Evolutionary conservation across 2,113 vertebrate genomes (phyloP), one percentile per base, ranked within the genome.

Genomic region (Tichodroma muraria): DNA sequence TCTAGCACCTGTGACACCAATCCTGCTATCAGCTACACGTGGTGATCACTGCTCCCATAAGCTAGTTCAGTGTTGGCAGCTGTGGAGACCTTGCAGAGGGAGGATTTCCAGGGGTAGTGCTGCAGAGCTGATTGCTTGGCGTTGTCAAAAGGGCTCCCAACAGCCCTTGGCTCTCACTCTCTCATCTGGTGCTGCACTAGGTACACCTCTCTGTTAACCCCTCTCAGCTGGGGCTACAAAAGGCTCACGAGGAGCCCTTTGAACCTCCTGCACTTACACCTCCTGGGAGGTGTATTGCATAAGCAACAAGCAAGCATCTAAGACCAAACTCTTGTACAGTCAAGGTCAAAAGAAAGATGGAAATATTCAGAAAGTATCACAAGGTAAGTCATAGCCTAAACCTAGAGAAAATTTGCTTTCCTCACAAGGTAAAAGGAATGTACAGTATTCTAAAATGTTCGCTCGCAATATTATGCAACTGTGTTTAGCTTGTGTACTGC

Each of bases 1-100:
- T 33, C 1, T 11, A 53, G 21, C 42, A 57, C 30, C 56, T 31
- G 28, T 77, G 78, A 30, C n/a, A 65, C 31, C 28, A 76, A 6
- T 11, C 54, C 37, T 60, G 40, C 50, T 44, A 7, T 40, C 49
- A 68, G 75, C 45, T 54, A 3, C 1, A 2, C 0, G 1, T 40
- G 22, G 15, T 6, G 57, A 56, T 17, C n/a, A 40, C 30, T 75
- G 11, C 45, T 59, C 25, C 35, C 18, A 2, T 28, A 9, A 60
- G 24, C 6, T 25, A 27, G 17, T 7, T 64, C 19, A 75, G 4
- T 33, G 18, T 7, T 35, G 44, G 30, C 83, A 88, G 20, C 89
- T 85, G 49, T 16, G 71, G 52, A 68, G 45, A 16, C 66, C 72
- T 38, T 80, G 72, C 9, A 47, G 30, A 33, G 27, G 20, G 25